phyloP scores from a whole-genome alignment of 2,888 invertebrate species.

The Chironomus riparius region DNA sequence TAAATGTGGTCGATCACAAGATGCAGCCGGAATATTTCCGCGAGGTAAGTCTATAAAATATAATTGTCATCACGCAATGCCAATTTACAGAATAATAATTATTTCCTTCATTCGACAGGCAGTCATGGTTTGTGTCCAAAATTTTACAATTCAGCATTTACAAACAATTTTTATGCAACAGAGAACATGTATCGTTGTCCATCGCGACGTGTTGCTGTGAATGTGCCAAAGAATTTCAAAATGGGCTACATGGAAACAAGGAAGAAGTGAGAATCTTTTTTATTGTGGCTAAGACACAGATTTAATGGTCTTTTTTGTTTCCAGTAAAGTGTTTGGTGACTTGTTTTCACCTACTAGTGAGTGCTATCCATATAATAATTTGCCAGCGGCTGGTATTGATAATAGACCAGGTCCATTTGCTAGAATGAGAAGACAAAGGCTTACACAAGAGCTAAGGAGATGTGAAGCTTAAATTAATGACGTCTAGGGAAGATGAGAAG shows the following conservation, averaged over 20 bases:
- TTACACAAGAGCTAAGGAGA: neutral
- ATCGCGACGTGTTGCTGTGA: conserved; percentile 31
- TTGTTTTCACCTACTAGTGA: conserved; percentile 37
- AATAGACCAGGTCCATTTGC: neutral
- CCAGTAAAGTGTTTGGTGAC: conserved; percentile 35
- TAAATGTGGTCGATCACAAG: conserved; percentile 34
- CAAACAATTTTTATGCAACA: conserved; percentile 38
- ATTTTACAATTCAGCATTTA: conserved; percentile 39
- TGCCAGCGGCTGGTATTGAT: neutral
- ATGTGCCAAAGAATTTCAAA: conserved; percentile 36
- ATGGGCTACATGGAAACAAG: conserved; percentile 38
- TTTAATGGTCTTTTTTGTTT: neutral
- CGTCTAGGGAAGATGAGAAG: too few relatives aligned
- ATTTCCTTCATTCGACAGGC: neutral
- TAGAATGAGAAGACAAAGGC: neutral
- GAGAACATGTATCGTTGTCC: conserved; percentile 34
- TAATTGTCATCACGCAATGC: neutral
- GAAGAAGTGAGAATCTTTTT: conserved; percentile 31
- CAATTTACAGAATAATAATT: neutral
- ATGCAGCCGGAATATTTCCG: conserved; percentile 8
- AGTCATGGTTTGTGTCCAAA: conserved; percentile 38
- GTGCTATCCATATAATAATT: conserved; percentile 35
- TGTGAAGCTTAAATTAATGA: neutral
- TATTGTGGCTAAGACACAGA: neutral
- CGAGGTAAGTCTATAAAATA: neutral